Evolutionary conservation across 2,113 vertebrate species (phyloP).

Genomic region (Trematocara zebra): DNA sequence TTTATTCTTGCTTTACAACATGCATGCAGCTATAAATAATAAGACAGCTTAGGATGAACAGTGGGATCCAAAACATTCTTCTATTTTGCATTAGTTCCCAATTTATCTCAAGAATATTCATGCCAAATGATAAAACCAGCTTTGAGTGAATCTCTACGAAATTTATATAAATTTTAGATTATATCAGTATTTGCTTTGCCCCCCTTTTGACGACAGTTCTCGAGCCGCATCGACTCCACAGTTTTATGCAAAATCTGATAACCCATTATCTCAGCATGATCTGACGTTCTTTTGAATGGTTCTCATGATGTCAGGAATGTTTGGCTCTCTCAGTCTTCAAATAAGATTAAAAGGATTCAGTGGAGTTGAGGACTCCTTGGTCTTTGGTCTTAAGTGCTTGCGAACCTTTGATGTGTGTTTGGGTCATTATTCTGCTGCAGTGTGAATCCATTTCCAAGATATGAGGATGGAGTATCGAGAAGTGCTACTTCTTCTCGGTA

Average conservation of each 20-base stretch:
- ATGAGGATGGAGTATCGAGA: not conserved
- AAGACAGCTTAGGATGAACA: not conserved
- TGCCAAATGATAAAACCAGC: not conserved
- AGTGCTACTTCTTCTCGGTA: not conserved
- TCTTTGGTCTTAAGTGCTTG: not conserved
- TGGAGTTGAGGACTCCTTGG: not conserved
- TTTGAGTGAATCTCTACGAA: not conserved
- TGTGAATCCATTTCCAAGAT: not conserved
- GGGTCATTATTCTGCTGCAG: not conserved
- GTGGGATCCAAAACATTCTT: not conserved
- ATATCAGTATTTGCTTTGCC: not conserved
- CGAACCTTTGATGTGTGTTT: not conserved
- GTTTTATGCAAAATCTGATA: not conserved
- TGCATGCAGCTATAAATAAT: not conserved
- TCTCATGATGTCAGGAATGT: not conserved
- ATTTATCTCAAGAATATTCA: not conserved
- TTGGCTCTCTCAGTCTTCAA: not conserved
- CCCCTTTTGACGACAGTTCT: not conserved
- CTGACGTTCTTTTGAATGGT: not conserved
- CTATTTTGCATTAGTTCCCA: not conserved
- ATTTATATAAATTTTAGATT: not conserved
- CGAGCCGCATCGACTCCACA: not conserved
- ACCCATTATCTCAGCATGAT: not conserved
- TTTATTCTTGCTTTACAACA: not conserved
- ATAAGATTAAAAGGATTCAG: not conserved